Conservation (phyloP, 2,797 vertebrate species). For the Natrix natrix region DNA sequence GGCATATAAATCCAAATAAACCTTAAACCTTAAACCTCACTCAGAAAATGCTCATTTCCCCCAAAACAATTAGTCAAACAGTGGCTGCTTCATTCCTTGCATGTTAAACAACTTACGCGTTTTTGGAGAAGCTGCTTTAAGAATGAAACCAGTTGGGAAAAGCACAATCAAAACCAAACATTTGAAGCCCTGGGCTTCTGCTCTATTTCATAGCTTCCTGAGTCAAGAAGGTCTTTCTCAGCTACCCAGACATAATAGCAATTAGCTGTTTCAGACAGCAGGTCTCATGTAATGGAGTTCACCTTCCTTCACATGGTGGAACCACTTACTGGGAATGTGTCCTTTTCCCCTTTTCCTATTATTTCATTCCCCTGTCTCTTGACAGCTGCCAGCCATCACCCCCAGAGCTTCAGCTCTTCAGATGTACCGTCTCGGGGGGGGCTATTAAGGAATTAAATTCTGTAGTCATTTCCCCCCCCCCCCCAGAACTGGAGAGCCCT, state of each 20-base stretch:
- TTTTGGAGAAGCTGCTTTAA: constrained; percentile 38
- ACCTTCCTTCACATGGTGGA: constrained; percentile 62
- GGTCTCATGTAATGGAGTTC: constrained; percentile 60
- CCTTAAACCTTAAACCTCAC: no score
- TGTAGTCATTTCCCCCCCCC: constrained; percentile 9
- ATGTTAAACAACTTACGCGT: constrained; percentile 43
- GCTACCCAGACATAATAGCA: constrained; percentile 55
- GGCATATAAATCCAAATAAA: no score
- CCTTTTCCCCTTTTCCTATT: constrained; percentile 40
- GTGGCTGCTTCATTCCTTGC: constrained; percentile 37
- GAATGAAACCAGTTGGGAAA: background rate
- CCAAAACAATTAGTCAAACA: constrained; percentile 52
- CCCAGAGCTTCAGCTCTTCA: constrained; percentile 52
- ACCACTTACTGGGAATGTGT: constrained; percentile 45
- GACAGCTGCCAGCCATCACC: constrained; percentile 56
- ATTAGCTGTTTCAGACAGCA: constrained; percentile 58
- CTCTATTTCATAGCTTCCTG: constrained; percentile 64
- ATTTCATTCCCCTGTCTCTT: constrained; percentile 50
- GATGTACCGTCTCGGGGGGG: constrained; percentile 50
- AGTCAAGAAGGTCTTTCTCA: constrained; percentile 64
- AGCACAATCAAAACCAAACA: constrained; percentile 43
- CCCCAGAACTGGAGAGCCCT: background rate
- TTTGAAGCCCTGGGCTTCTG: constrained; percentile 67
- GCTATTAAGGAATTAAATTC: constrained; percentile 55
- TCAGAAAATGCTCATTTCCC: constrained; percentile 49